Base-by-base conservation (phyloP, 2,888 invertebrate species). In the Lottia scabra region DNA sequence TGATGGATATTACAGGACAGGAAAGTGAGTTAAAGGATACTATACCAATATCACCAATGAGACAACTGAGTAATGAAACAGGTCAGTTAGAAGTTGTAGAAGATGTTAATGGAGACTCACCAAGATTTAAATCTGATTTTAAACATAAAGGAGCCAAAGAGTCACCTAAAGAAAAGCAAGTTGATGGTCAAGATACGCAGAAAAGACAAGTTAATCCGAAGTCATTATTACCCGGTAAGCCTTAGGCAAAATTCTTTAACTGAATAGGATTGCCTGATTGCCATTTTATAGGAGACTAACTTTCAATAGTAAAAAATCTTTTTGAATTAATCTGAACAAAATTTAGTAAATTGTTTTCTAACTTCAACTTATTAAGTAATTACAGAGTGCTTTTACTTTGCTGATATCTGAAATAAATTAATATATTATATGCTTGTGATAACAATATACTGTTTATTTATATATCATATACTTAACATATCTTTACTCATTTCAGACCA, bases 11-110 rank as follows among this genome's bases (percentile, higher is more conserved):
- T 38, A 38, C 66, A 86, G 86, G 86, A 66, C 78, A 83, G 48
- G 85, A 82, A 46, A 69, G 79, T n/a, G 79, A 83, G 13, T 75
- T 84, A 3, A 79, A 73, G 26, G 81, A 83, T 63, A 74, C 81
- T 68, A 71, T 86, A 44, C 86, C 86, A 1, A 67, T 80, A 27
- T 83, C 84, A 3, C 85, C 85, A 19, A 78, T 77, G 12, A 75
- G 81, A 63, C 77, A 77, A 30, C 80, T 80, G 65, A 80, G 80
- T 65, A 67, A 77, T 23, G 80, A 81, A 27, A 81, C 76, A n/a
- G 83, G 83, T 23, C 78, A 80, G 38, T 74, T 84, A 30, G 78
- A 78, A 65, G 68, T 80, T n/a, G 69, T 75, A 19, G 63, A 69
- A 0, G 70, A 72, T 30, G 46, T 44, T 10, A 27, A 63, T 15